Evolutionary conservation across 2,888 invertebrate genomes (phyloP), one percentile per base, ranked within the genome.

Genomic region (Glyphotaelius pellucidus): DNA sequence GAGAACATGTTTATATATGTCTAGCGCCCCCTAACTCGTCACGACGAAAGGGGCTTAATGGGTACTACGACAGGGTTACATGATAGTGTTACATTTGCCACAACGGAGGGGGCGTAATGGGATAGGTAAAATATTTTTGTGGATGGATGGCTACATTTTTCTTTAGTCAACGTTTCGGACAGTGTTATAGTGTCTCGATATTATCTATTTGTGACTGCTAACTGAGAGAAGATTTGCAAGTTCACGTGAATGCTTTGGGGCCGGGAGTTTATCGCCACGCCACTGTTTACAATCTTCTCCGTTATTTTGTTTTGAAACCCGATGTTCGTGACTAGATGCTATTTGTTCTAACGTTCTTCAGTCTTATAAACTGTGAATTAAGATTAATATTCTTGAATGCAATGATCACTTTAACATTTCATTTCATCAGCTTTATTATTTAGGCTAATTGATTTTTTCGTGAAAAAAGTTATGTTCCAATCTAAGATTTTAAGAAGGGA

Each of bases 241-340:
- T 67, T 25, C 4, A 67, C 2, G 67, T 67, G n/a, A 67, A n/a
- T 9, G 25, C n/a, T 9, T n/a, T 25, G 67, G 25, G 67, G 9
- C 1, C 11, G 25, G 25, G 67, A 67, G 67, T 67, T 67, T 67
- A 67, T 67, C 25, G 67, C n/a, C 7, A n/a, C 67, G 67, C 67
- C n/a, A 67, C 67, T 67, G 14, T 15, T 31, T 19, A 81, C 1
- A 81, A 81, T 32, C 32, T 32, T 81, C 81, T 32, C 31, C 31
- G 81, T 81, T 81, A 81, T 81, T 31, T 81, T 81, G 30, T 81
- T 81, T 32, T 32, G 81, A 31, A 81, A 67, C 11, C 67, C 67
- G 67, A 67, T 67, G 52, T 86, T 79, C 90, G 90, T 90, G 90
- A 87, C 90, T 90, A 25, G 52, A 47, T 32, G 47, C 90, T 32